Conservation (phyloP, 2,113 vertebrate species). For the Gasterosteus aculeatus region DNA sequence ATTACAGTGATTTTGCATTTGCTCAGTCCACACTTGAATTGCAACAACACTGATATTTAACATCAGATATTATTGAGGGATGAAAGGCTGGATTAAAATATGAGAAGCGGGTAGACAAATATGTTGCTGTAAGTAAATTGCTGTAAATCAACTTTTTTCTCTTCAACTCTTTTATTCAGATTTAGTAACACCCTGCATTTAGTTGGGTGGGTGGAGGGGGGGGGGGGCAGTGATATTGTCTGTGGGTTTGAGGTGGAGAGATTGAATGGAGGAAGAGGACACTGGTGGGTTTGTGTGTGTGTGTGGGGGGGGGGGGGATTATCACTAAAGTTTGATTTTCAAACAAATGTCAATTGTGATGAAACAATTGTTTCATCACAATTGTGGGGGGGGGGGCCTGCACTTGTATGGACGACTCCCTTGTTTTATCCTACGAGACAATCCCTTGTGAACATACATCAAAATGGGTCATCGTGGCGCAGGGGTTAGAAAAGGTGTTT, state of each 20-base stretch:
- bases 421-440: background rate
- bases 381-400: background rate
- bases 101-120: background rate
- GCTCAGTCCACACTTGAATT: conserved; percentile 2
- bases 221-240: background rate
- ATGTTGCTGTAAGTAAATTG: background rate
- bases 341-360: conserved; percentile 17
- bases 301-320: conserved; percentile 8
- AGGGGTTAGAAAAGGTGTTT: no score
- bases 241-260: background rate
- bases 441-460: no score
- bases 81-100: background rate
- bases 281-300: background rate
- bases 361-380: no score
- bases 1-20: conserved; percentile 1
- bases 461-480: no score
- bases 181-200: conserved; percentile 18
- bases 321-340: conserved; percentile 9
- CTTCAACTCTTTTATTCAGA: conserved; percentile 8
- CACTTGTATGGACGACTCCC: background rate
- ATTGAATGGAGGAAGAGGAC: background rate
- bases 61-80: conserved; percentile 16
- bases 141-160: conserved; percentile 1
- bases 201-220: background rate
- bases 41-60: conserved; percentile 15